A percentile compares a stretch with the other conserved stretches of the same genome.
Conservation (phyloP, 2,113 vertebrate genomes). For the Nestor notabilis region DNA sequence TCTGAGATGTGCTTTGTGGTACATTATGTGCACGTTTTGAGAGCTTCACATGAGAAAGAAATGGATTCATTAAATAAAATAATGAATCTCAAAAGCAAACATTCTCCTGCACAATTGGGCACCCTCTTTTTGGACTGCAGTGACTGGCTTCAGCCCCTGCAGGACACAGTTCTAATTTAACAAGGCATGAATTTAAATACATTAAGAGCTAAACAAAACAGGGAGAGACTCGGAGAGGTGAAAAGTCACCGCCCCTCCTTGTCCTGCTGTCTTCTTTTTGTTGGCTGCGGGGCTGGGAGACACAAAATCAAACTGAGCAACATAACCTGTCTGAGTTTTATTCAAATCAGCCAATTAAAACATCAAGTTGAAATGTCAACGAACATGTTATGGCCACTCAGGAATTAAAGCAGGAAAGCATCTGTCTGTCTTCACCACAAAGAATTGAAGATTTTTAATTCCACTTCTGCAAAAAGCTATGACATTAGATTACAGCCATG, state of each 20-base stretch:
- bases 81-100: neutral
- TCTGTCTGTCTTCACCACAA: constrained; percentile 72
- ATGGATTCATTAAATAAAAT: neutral
- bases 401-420: constrained; percentile 73
- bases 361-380: constrained; percentile 69
- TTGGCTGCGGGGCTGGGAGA: constrained; percentile 64
- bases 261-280: constrained; percentile 67
- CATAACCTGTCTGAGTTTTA: constrained; percentile 76
- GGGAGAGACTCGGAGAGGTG: constrained; percentile 31
- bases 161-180: constrained; percentile 44
- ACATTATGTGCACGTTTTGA: rapidly evolving
- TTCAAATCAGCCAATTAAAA: constrained; percentile 79
- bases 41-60: neutral
- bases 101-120: neutral
- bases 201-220: constrained; percentile 63
- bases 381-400: constrained; percentile 63
- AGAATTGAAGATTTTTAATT: constrained; percentile 53
- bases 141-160: neutral
- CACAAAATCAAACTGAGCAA: constrained; percentile 53
- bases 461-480: constrained; percentile 35
- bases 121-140: neutral
- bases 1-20: neutral
- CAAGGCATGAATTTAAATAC: constrained; percentile 67
- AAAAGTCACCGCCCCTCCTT: constrained; percentile 65
- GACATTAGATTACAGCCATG: constrained; percentile 53